Evolutionary conservation across 1,140 invertebrate genomes (phyloP).

Genomic region (Brachionus rubens): DNA sequence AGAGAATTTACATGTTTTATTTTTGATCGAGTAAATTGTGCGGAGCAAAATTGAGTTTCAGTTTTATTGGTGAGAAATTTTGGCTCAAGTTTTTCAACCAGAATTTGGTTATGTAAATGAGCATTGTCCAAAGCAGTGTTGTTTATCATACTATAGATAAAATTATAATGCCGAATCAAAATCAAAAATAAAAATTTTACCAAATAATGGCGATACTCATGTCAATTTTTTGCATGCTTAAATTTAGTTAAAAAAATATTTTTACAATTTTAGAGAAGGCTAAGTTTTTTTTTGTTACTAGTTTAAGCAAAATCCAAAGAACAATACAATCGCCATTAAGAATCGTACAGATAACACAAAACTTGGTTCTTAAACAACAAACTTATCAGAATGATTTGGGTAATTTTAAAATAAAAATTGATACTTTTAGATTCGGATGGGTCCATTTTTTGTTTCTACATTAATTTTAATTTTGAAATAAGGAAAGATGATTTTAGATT

Average conservation of each 20-base stretch:
- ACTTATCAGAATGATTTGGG: not conserved
- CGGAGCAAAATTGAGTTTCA: not conserved
- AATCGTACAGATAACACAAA: constrained; percentile 14
- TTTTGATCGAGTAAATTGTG: not conserved
- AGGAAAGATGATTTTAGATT: too few relatives aligned
- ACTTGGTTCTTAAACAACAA: not conserved
- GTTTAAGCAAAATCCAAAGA: constrained; percentile 18
- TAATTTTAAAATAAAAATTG: not conserved
- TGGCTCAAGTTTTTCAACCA: too few relatives aligned
- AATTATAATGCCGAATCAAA: not conserved
- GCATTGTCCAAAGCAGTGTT: constrained; percentile 12
- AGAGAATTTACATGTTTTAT: not conserved
- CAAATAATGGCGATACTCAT: constrained; percentile 36
- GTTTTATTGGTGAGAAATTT: too few relatives aligned
- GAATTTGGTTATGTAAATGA: not conserved
- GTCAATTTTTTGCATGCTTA: constrained; percentile 39
- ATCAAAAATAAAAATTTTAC: not conserved
- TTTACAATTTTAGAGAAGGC: not conserved
- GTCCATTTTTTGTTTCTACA: not conserved
- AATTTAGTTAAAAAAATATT: not conserved
- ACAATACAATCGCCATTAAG: constrained; percentile 9
- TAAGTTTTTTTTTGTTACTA: not conserved
- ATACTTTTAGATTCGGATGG: not conserved
- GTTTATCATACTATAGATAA: constrained; percentile 14
- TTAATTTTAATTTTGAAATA: not conserved